Base-by-base conservation (phyloP, 2,113 vertebrate species). In the Neomonachus schauinslandi region DNA sequence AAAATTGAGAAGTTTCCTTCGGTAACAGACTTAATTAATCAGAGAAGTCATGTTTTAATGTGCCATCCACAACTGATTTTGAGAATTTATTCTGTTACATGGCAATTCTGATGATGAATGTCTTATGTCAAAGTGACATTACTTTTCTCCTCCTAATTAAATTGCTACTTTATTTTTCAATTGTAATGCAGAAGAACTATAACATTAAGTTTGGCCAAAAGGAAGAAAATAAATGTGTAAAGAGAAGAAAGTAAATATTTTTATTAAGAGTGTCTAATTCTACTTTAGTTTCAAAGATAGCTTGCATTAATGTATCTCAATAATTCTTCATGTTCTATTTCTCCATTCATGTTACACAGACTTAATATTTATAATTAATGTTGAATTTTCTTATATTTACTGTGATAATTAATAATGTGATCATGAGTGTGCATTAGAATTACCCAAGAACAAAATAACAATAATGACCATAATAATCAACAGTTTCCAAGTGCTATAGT, bases 11-110 rank as follows among this genome's bases (percentile, higher is more conserved):
- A 83, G 97, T 98, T 95, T 97, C 57, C 76, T 96, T 95, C 93
- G 53, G 13, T 97, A 95, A 97, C 74, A 93, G 94, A 57, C 53
- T 97, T 98, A 95, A 96, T 97, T 93, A 97, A 97, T 97, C 51
- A 91, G 61, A 96, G 57, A 82, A 96, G 8, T 28, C 82, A 63
- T 96, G 77, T 67, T 85, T 97, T 89, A 97, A 76, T 83, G 59
- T 85, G 59, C 83, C 57, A 98, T 69, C 90, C 65, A 95, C 42
- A 94, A 79, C 49, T 85, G 83, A 83, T 96, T 95, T 93, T 95
- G 10, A 85, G 76, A 97, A 19, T 49, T 87, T 96, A 79, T 55
- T 89, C 88, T 97, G 67, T 89, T 97, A 92, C 39, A 24, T 36
- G 18, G 49, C 74, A 91, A 96, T 95, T 96, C 74, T 33, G 22